Percentiles rank a stretch among this genome's conserved stretches.
These are phyloP conservation scores for Petrocephalus microphthalmus DNA, from an alignment of 2,113 vertebrate genomes.

Conservation along the genomic window DNA sequence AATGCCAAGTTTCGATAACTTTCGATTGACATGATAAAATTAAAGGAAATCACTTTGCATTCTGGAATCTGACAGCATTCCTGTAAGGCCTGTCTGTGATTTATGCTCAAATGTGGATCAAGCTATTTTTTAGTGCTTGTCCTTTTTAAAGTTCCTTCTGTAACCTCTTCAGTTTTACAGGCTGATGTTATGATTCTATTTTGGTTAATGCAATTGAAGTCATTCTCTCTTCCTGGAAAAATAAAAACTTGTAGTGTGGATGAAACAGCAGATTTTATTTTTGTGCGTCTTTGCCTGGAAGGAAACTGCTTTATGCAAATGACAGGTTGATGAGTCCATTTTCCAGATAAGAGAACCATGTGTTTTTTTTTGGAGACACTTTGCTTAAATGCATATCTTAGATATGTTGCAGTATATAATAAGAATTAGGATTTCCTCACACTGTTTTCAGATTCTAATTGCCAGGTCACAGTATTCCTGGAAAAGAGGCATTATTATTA, in stretches of 20 bases:
- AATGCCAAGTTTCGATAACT: not conserved
- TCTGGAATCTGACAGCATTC: not conserved
- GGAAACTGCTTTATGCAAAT: not conserved
- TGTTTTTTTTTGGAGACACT: not conserved
- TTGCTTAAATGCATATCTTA: not conserved
- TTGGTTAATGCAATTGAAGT: not conserved
- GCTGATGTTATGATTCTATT: slow-evolving; percentile 11
- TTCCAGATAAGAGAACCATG: not conserved
- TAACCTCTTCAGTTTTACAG: not conserved
- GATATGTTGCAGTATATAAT: not conserved
- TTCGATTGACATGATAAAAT: not conserved
- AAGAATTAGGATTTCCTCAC: not conserved
- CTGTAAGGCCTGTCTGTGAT: not conserved
- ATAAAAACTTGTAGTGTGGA: not conserved
- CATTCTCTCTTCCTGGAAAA: not conserved
- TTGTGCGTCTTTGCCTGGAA: not conserved
- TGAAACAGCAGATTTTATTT: not conserved
- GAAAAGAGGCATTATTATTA: not conserved
- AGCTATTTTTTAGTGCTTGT: not conserved
- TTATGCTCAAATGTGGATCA: not conserved
- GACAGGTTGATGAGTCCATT: not conserved
- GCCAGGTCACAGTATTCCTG: not conserved
- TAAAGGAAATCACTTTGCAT: not conserved
- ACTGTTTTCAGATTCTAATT: not conserved
- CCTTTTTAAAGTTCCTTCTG: not conserved